phyloP scores from a whole-genome alignment of 2,113 vertebrate species.

The Nothoprocta perdicaria region DNA sequence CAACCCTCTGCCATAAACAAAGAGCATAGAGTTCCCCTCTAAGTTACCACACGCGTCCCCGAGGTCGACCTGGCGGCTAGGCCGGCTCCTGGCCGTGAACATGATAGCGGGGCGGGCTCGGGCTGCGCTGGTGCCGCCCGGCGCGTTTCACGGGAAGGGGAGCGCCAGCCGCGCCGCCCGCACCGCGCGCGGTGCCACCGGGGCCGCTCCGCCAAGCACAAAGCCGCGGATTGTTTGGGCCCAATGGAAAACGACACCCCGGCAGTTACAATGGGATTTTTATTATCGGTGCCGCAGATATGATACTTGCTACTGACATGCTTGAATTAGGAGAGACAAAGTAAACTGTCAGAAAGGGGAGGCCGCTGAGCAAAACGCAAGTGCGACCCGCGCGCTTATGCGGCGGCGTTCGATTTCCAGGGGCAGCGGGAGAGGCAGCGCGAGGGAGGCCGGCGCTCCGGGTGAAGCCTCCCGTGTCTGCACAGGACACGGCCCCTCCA shows the following conservation, averaged over 20 bases:
- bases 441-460: slow-evolving; percentile 38
- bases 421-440: slow-evolving; percentile 1
- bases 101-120: too few relatives aligned
- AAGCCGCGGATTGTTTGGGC: slow-evolving; percentile 69
- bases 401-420: slow-evolving; percentile 60
- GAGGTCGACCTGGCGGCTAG: too few relatives aligned
- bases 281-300: slow-evolving; percentile 70
- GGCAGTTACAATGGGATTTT: slow-evolving; percentile 72
- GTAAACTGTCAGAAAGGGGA: slow-evolving; percentile 70
- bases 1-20: neutral
- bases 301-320: slow-evolving; percentile 71
- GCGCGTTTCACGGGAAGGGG: too few relatives aligned
- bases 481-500: slow-evolving; percentile 39
- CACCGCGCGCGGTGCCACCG: neutral
- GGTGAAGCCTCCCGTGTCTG: slow-evolving; percentile 29
- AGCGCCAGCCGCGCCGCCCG: too few relatives aligned
- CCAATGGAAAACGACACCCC: slow-evolving; percentile 71
- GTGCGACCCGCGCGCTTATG: slow-evolving; percentile 48
- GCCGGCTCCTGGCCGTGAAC: too few relatives aligned
- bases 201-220: slow-evolving; percentile 60
- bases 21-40: neutral
- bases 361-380: slow-evolving; percentile 62
- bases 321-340: slow-evolving; percentile 76
- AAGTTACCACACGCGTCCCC: accelerated
- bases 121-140: too few relatives aligned